Conservation (phyloP, 1,140 invertebrate genomes). For the Helicoverpa armigera region DNA sequence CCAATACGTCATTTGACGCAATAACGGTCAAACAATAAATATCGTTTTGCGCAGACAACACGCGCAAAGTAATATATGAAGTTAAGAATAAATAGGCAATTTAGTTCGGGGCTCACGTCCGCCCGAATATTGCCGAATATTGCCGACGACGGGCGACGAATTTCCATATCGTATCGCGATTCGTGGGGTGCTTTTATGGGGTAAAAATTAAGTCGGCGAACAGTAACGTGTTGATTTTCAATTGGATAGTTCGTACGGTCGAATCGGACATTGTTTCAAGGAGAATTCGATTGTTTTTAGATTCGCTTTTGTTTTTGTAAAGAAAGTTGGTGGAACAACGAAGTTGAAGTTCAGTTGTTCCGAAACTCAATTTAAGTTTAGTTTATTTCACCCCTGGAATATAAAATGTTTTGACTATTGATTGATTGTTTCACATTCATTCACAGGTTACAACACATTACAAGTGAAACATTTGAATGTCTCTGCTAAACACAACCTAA, state of each 20-base stretch:
- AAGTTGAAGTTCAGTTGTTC: not conserved
- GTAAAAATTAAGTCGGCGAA: constrained; percentile 84
- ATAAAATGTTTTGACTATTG: too few species aligned
- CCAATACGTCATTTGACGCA: constrained; percentile 84
- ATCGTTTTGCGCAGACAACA: constrained; percentile 86
- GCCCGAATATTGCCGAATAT: constrained; percentile 85
- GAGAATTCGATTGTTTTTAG: constrained; percentile 26
- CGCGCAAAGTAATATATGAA: constrained; percentile 87
- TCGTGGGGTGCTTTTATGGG: constrained; percentile 84
- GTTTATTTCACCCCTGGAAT: too few species aligned
- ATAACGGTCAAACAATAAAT: constrained; percentile 86
- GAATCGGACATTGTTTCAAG: constrained; percentile 49
- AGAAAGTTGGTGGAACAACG: not conserved
- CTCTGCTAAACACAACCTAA: too few species aligned
- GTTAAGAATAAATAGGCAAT: constrained; percentile 87
- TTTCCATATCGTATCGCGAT: constrained; percentile 84
- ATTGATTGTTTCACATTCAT: too few species aligned
- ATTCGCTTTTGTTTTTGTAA: not conserved
- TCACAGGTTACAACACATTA: too few species aligned
- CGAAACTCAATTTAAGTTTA: not conserved
- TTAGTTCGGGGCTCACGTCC: constrained; percentile 85
- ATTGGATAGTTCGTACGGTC: constrained; percentile 66
- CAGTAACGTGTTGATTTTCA: constrained; percentile 76
- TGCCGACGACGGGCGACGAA: constrained; percentile 78
- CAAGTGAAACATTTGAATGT: too few species aligned